A percentile compares a stretch with the other conserved stretches of the same genome.
Evolutionary conservation across 2,797 vertebrate species (phyloP).

Genomic region (Pipistrellus pipistrellus): DNA sequence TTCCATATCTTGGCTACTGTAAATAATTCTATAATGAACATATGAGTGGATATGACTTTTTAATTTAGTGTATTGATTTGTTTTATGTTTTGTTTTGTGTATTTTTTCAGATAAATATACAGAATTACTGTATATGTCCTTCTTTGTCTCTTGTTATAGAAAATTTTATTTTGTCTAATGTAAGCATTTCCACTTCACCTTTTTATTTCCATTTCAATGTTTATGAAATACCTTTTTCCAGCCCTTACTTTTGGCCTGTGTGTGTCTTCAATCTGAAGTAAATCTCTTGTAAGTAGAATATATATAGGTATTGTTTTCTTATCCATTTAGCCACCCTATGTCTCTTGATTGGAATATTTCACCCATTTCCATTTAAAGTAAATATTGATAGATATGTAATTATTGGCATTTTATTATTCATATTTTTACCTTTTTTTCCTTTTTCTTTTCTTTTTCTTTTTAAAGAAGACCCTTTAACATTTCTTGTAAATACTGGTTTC

Average conservation of each 20-base stretch:
- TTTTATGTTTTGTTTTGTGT: not conserved
- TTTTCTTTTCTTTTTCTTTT: not conserved
- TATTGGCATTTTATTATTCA: not conserved
- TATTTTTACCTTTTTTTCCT: not conserved
- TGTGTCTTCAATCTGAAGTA: not conserved
- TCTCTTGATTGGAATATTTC: not conserved
- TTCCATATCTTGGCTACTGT: not conserved
- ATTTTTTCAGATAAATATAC: not conserved
- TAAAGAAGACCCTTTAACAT: not conserved
- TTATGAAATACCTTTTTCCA: not conserved
- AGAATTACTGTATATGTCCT: not conserved
- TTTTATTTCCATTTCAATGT: not conserved
- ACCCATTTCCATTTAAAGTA: not conserved
- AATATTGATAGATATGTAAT: not conserved
- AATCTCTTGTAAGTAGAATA: not conserved
- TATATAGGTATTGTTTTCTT: not conserved
- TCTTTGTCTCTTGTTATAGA: not conserved
- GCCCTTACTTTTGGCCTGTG: not conserved
- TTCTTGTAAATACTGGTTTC: not conserved
- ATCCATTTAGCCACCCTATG: not conserved
- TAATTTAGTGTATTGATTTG: not conserved
- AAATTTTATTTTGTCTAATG: not conserved
- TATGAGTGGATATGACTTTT: not conserved
- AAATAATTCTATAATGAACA: not conserved
- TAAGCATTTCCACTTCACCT: not conserved